Evolutionary conservation across 2,888 invertebrate genomes (phyloP), one percentile per base, ranked within the genome.

Genomic region (Metacarcinus magister): DNA sequence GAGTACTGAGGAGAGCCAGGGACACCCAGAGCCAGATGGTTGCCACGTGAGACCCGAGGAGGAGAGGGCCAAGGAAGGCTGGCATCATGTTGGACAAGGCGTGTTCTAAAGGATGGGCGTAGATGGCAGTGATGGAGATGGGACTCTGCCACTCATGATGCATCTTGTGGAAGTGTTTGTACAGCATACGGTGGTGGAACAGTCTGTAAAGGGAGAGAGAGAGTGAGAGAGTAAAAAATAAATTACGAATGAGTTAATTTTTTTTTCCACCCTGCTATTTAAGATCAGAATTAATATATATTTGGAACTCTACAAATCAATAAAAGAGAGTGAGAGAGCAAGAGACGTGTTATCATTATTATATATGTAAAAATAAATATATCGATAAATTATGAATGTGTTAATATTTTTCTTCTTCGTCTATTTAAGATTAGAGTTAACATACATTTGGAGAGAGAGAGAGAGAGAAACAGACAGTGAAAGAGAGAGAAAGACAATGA

Each of bases 71-170:
- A 96, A 98, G 97, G 97, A 98, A 98, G 3, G 98, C 98, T 43
- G 99, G 99, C 96, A 98, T 97, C 96, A 99, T 97, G 97, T 99
- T 99, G 92, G 98, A 98, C 97, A 99, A 98, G 95, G 98, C 98
- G 97, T 99, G 98, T 97, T 98, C 98, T 90, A 98, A 97, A 0
- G 99, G 99, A 97, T 99, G 98, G 97, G 98, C 98, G 97, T 99
- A 99, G 89, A 99, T 98, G 23, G 98, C 98, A 0, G 98, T 98
- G 4, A 99, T 98, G n/a, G 99, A 98, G 94, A 99, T 98, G 0
- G 99, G 99, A 0, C 99, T 98, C 0, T 98, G 98, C 99, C 99
- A 99, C 97, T 99, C 99, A 97, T 99, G 99, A 97, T 99, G 99
- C 97, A 98, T 98, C 97, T 99, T 99, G 97, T 99, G 99, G 97